phyloP scores from a whole-genome alignment of 2,797 vertebrate genomes.

The Petrocephalus sullivani region DNA sequence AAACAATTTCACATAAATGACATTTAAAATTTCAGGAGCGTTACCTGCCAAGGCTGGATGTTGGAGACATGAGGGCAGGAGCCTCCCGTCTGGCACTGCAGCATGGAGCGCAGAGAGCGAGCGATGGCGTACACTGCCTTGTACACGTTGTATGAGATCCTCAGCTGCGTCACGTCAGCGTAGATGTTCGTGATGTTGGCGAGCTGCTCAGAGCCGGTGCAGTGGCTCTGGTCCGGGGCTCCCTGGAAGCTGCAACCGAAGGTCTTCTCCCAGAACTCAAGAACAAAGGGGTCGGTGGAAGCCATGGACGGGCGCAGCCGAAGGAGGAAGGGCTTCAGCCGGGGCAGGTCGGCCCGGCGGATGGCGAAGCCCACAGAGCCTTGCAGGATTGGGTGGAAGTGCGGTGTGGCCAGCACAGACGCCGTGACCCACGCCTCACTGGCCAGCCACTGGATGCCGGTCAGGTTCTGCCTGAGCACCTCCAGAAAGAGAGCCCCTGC shows the following conservation, averaged over 20 bases:
- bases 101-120: slow-evolving; percentile 56
- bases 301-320: slow-evolving; percentile 53
- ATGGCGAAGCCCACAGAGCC: slow-evolving; percentile 71
- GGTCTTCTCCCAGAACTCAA: slow-evolving; percentile 65
- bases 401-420: slow-evolving; percentile 58
- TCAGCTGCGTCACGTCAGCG: slow-evolving; percentile 70
- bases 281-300: slow-evolving; percentile 56
- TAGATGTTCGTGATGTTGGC: slow-evolving; percentile 58
- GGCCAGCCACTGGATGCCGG: slow-evolving; percentile 69
- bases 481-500: slow-evolving; percentile 61
- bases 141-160: slow-evolving; percentile 74
- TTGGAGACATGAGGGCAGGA: slow-evolving; percentile 49
- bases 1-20: not conserved
- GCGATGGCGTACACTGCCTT: slow-evolving; percentile 66
- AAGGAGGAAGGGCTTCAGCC: slow-evolving; percentile 61
- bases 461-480: slow-evolving; percentile 57
- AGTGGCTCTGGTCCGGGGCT: slow-evolving; percentile 40
- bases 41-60: slow-evolving; percentile 66
- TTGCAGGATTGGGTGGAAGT: slow-evolving; percentile 59
- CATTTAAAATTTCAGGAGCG: not conserved
- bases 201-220: slow-evolving; percentile 61
- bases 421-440: slow-evolving; percentile 76
- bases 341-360: slow-evolving; percentile 56
- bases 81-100: slow-evolving; percentile 51
- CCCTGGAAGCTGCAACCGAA: slow-evolving; percentile 58